phyloP scores from a whole-genome alignment of 2,888 invertebrate species.

The Hydrotaea diabolus region DNA sequence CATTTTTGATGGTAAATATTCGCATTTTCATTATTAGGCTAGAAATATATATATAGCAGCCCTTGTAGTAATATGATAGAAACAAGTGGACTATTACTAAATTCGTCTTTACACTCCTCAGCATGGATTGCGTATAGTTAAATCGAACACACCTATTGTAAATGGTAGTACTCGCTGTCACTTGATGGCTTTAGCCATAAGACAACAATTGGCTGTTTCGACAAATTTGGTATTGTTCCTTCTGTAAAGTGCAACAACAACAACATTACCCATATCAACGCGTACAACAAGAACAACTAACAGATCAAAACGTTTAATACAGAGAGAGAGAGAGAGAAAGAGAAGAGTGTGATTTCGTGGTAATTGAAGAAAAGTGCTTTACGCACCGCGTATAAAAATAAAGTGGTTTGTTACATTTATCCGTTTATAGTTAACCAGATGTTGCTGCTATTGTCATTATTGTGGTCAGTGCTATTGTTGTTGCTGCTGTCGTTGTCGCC shows the following conservation, averaged over 20 bases:
- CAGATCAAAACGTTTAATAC: constrained; percentile 29
- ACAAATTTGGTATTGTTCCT: constrained; percentile 59
- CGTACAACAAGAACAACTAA: background rate
- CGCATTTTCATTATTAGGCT: too few species aligned
- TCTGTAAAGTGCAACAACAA: constrained; percentile 27
- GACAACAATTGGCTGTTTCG: constrained; percentile 37
- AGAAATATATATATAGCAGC: too few species aligned
- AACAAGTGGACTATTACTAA: too few species aligned
- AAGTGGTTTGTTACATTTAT: constrained; percentile 77
- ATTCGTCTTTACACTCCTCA: too few species aligned
- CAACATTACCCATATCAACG: background rate
- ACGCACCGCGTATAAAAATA: constrained; percentile 70
- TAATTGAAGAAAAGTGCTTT: constrained; percentile 38
- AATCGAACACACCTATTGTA: too few species aligned
- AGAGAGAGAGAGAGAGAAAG: too few species aligned
- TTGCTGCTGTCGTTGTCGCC: background rate
- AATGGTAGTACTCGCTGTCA: too few species aligned
- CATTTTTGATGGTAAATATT: too few species aligned
- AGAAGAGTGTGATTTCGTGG: constrained; percentile 48
- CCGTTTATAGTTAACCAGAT: constrained; percentile 72
- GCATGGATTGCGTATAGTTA: too few species aligned
- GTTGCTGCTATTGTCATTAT: constrained; percentile 57
- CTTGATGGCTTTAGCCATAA: constrained; percentile 1
- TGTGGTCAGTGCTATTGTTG: too few species aligned
- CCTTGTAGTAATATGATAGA: too few species aligned